phyloP scores from a whole-genome alignment of 2,888 invertebrate genomes.

The Drosophila quinaria region DNA sequence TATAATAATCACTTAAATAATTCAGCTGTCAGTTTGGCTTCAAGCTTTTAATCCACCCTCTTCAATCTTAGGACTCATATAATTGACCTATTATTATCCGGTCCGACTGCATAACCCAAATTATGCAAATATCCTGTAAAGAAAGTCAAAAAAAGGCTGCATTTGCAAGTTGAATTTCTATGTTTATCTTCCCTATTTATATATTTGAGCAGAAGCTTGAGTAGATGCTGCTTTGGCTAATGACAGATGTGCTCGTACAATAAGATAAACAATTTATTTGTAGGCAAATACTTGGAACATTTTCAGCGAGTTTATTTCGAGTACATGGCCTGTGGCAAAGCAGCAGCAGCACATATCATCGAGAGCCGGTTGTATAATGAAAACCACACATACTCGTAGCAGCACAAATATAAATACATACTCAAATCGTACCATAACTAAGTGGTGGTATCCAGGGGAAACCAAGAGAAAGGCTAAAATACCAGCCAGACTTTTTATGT shows the following conservation, averaged over 20 bases:
- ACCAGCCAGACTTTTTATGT: conserved; percentile 38
- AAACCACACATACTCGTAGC: conserved; percentile 31
- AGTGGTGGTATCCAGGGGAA: conserved; percentile 1
- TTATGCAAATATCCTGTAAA: conserved; percentile 55
- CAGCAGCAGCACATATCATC: conserved; percentile 4
- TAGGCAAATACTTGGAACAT: conserved; percentile 40
- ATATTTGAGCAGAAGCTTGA: conserved; percentile 4
- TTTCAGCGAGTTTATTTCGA: conserved; percentile 36
- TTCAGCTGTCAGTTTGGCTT: neutral
- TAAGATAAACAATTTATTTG: conserved; percentile 30
- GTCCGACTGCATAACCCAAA: conserved; percentile 28
- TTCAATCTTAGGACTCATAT: conserved; percentile 7
- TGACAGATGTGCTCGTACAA: conserved; percentile 11
- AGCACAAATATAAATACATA: neutral
- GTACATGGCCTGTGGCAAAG: conserved; percentile 30
- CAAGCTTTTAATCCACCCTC: conserved; percentile 7
- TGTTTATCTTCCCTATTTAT: conserved; percentile 1
- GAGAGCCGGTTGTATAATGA: conserved; percentile 55
- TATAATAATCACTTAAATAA: neutral
- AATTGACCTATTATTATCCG: conserved; percentile 57
- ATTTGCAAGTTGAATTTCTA: conserved; percentile 12
- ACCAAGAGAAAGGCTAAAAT: conserved; percentile 33
- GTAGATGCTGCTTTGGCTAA: conserved; percentile 15
- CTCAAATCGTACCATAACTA: neutral
- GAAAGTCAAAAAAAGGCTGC: conserved; percentile 18